Evolutionary conservation across 2,888 invertebrate species (phyloP).

Genomic region (Trichacis sp.): DNA sequence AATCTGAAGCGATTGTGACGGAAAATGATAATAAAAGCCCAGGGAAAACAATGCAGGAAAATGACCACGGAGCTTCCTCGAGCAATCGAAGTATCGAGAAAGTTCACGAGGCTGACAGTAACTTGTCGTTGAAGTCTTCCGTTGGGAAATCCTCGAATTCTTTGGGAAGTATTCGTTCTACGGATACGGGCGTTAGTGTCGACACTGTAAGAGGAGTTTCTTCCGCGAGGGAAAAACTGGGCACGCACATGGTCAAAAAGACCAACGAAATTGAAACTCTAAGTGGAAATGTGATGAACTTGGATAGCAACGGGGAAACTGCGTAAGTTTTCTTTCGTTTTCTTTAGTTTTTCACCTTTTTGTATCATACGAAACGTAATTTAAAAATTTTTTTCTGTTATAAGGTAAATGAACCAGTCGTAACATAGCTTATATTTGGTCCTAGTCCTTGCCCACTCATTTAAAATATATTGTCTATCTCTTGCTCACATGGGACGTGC

Average conservation of each 20-base stretch:
- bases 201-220: conserved; percentile 64
- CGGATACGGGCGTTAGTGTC: conserved; percentile 65
- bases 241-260: conserved; percentile 60
- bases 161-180: conserved; percentile 57
- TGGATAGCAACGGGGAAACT: conserved; percentile 43
- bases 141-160: conserved; percentile 57
- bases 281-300: conserved; percentile 62
- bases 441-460: too few species aligned
- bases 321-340: conserved; percentile 39
- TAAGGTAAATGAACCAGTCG: too few species aligned
- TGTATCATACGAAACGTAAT: too few species aligned
- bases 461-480: too few species aligned
- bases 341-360: too few species aligned
- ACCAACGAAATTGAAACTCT: conserved; percentile 64
- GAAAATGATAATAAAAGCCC: conserved; percentile 15
- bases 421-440: too few species aligned
- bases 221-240: conserved; percentile 62
- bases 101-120: conserved; percentile 35
- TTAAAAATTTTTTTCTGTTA: too few species aligned
- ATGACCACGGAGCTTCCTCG: conserved; percentile 19
- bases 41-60: conserved; percentile 20
- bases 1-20: neutral
- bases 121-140: conserved; percentile 54
- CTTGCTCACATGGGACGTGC: too few species aligned
- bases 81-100: conserved; percentile 43